Conservation (phyloP, 2,888 invertebrate genomes). For the Saturnia pavonia region DNA sequence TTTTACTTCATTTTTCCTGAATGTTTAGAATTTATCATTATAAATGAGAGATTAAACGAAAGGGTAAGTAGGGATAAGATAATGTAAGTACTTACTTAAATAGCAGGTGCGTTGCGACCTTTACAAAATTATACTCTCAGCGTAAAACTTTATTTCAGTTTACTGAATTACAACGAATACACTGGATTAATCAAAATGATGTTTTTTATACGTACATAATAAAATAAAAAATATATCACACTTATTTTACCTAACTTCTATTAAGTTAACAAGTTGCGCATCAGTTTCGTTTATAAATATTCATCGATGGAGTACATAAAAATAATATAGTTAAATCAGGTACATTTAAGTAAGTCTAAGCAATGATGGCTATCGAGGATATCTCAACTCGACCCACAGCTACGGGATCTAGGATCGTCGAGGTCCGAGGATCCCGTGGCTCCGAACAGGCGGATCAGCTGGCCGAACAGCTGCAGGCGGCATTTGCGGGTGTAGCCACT, state of each 20-base stretch:
- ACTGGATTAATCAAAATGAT: conserved; percentile 24
- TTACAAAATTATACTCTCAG: conserved; percentile 33
- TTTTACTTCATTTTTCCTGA: conserved; percentile 12
- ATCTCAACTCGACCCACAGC: no score
- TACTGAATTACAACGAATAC: conserved; percentile 31
- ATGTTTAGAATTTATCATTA: conserved; percentile 26
- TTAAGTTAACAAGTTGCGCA: background rate
- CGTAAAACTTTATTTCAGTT: conserved; percentile 23
- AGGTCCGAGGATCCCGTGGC: no score
- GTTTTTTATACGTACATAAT: conserved; percentile 1
- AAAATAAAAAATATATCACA: background rate
- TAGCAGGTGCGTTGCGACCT: conserved; percentile 35
- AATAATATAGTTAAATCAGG: background rate
- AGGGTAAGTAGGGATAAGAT: conserved; percentile 32
- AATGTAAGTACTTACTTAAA: conserved; percentile 25
- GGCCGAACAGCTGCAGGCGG: no score
- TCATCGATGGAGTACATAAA: background rate
- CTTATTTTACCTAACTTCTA: background rate
- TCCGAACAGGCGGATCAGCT: no score
- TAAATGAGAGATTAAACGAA: conserved; percentile 29
- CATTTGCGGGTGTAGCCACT: no score
- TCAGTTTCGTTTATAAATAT: background rate
- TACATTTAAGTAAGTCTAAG: background rate
- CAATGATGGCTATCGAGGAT: no score
- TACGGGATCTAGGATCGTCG: no score